Conservation (phyloP, 2,113 vertebrate genomes). For the Ariopsis seemanni region DNA sequence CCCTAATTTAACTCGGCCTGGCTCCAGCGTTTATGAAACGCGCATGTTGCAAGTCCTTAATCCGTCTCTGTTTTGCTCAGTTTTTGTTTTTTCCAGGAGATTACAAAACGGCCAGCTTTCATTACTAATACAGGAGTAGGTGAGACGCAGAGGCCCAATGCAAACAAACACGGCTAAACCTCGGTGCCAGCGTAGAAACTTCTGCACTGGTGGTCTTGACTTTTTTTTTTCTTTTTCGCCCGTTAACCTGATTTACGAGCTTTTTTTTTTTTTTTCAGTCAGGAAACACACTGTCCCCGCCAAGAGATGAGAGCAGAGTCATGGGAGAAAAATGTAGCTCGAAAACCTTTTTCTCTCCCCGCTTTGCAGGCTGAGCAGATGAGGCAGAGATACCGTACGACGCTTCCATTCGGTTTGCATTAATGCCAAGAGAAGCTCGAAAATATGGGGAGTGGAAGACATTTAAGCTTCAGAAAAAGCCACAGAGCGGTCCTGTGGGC, state of each 20-base stretch:
- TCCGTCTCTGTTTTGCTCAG: slow-evolving; percentile 74
- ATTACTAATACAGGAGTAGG: slow-evolving; percentile 62
- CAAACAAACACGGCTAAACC: slow-evolving; percentile 59
- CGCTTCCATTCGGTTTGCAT: slow-evolving; percentile 45
- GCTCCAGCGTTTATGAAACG: slow-evolving; percentile 74
- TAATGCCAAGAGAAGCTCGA: slow-evolving; percentile 47
- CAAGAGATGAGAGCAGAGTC: slow-evolving; percentile 55
- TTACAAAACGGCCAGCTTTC: slow-evolving; percentile 73
- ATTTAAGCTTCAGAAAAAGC: slow-evolving; percentile 53
- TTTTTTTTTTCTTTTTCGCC: slow-evolving; percentile 58
- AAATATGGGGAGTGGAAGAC: slow-evolving; percentile 56
- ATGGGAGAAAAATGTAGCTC: slow-evolving; percentile 54
- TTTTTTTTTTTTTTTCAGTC: slow-evolving; percentile 41
- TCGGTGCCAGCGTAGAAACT: slow-evolving; percentile 60
- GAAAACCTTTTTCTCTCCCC: slow-evolving; percentile 33
- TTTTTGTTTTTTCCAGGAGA: slow-evolving; percentile 68
- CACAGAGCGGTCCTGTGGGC: slow-evolving; percentile 50
- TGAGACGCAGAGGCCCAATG: slow-evolving; percentile 46
- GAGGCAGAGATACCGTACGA: slow-evolving; percentile 46
- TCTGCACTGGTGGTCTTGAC: slow-evolving; percentile 64
- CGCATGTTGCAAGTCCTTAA: slow-evolving; percentile 75
- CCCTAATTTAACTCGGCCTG: slow-evolving; percentile 83
- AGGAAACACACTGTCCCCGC: slow-evolving; percentile 43
- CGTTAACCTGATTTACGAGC: slow-evolving; percentile 59
- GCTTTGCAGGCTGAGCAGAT: slow-evolving; percentile 44